Base-by-base conservation (phyloP, 2,797 vertebrate species). In the Premnoplex brunnescens region DNA sequence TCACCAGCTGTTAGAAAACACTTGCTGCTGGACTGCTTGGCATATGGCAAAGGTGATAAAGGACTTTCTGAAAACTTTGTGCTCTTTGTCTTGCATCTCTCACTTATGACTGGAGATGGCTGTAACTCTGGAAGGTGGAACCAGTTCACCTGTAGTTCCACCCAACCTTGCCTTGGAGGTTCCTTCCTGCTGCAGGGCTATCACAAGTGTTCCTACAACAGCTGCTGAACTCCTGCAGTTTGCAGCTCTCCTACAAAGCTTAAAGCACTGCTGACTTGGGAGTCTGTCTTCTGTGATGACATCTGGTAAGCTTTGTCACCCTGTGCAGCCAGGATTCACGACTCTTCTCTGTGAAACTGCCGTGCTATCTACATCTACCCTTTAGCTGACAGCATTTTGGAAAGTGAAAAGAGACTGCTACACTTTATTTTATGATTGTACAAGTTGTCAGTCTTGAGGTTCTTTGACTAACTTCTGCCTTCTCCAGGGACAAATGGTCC, bases 401-500 rank as follows among this genome's bases (percentile, higher is more conserved):
- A 46, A 91, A 68, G 34, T 6, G 43, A 72, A 90, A 75, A 69
- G 41, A 85, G 22, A 43, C 30, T 88, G 85, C 69, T n/a, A 0
- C 27, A 37, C 18, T 37, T 85, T 85, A 63, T 84, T 76, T 82
- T 73, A 23, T 82, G 75, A 63, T 58, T 74, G 34, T 30, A n/a
- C 20, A 74, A 56, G 55, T 64, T 89, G 72, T 72, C 71, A 87
- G 59, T 85, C 74, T 73, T 10, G 5, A 75, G 48, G 37, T 63
- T 89, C 56, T 91, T 88, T 89, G 75, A 72, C 49, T 68, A 91
- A 92, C 60, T 91, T 85, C 79, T 89, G 30, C 44, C 32, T 91
- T 81, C 84, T 91, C 72, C 54, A 34, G 88, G 44, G 68, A 92
- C 34, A 74, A 85, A 39, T 0, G 1, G 68, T 72, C 44, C 56